Base-by-base conservation (phyloP, 2,113 vertebrate genomes). In the Genyomyrus donnyi region DNA sequence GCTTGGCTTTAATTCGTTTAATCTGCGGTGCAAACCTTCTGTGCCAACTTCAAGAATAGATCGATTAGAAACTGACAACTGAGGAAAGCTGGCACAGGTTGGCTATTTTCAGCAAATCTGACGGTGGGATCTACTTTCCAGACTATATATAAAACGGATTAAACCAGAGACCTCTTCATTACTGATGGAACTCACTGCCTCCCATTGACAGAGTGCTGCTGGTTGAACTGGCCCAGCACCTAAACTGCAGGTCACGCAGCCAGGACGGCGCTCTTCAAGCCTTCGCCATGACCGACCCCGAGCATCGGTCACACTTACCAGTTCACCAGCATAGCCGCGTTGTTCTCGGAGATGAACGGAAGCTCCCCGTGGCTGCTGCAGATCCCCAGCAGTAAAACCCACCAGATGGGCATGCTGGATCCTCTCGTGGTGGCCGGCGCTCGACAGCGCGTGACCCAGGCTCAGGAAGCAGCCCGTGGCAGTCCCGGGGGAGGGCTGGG, bases 261-360 rank as follows among this genome's bases (percentile, higher is more conserved):
- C 70, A 42, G 42, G 42, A 85, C 17, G 2, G 19, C 9, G 17
- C 17, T n/a, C 62, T 11, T 27, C n/a, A 13, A 27, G 10, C 62
- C 5, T 13, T 70, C 7, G 8, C 8, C 83, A 7, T 7, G 39
- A n/a, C 45, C 3, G 8, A 85, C 9, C 17, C 45, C 21, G 52
- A 62, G 39, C 31, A 80, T 19, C 27, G 3, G 62, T 27, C 83
- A 27, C 92, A 95, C 98, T 98, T 94, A 99, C 98, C 98, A 98
- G 96, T 98, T 97, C 90, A 99, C 97, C 94, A 95, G 93, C 96
- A 99, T 97, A 58, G 96, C 97, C 0, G 98, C 98, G 1, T 97
- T 97, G 92, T 99, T 99, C 90, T 99, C 97, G 0, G 96, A 94
- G 83, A 98, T 97, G 94, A 99, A 97, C 0, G 98, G 98, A 91